Conservation (phyloP, 1,140 invertebrate genomes). For the Magallana angulata region DNA sequence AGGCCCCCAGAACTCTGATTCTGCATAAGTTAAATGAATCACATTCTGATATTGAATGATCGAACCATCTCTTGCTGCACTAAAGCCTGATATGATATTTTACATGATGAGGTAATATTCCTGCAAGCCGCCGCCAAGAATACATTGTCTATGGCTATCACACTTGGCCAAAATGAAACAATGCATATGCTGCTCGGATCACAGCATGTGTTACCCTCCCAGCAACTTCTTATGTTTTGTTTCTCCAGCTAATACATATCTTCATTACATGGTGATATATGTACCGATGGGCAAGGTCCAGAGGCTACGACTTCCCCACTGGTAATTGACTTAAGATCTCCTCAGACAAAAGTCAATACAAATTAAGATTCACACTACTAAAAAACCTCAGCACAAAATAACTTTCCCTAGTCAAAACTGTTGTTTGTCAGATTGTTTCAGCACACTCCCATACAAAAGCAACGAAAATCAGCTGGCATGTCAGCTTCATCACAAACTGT, state of each 20-base stretch:
- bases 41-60: conserved; percentile 16
- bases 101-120: conserved; percentile 21
- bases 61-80: background rate
- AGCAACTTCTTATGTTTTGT: conserved; percentile 6
- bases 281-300: conserved; percentile 13
- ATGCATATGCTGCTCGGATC: conserved; percentile 11
- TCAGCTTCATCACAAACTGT: background rate
- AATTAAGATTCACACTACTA: conserved; percentile 30
- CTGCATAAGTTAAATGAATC: background rate
- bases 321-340: conserved; percentile 15
- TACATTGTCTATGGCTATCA: conserved; percentile 32
- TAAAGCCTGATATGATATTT: conserved; percentile 9
- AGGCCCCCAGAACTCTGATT: conserved; percentile 4
- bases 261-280: conserved; percentile 32
- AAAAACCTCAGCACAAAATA: background rate
- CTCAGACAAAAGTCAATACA: conserved; percentile 30
- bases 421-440: background rate
- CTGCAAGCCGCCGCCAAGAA: background rate
- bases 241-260: conserved; percentile 22
- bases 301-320: conserved; percentile 4
- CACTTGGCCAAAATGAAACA: conserved; percentile 37
- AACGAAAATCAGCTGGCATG: background rate
- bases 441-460: background rate
- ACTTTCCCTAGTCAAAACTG: background rate
- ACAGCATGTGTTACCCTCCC: conserved; percentile 23